Percentiles rank a stretch among this genome's conserved stretches.
Evolutionary conservation across 2,113 vertebrate genomes (phyloP).

Genomic region (Sturnira hondurensis): DNA sequence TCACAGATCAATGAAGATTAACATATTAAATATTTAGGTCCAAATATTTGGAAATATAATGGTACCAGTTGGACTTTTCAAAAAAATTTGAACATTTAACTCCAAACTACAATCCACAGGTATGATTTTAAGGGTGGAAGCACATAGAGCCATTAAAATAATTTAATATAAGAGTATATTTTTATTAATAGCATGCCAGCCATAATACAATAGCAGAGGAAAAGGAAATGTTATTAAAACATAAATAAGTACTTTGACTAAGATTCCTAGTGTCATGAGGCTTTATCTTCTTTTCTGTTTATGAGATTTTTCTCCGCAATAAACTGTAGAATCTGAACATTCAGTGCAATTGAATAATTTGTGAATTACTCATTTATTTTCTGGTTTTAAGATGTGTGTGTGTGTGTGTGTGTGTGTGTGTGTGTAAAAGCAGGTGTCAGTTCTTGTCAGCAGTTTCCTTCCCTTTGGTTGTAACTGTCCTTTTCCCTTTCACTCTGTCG

Average conservation of each 20-base stretch:
- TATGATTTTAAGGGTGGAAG: slow-evolving; percentile 13
- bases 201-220: neutral
- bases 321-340: slow-evolving; percentile 11
- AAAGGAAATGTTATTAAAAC: slow-evolving; percentile 1
- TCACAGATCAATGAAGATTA: slow-evolving; percentile 67
- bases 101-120: slow-evolving; percentile 32
- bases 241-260: neutral
- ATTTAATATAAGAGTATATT: slow-evolving; percentile 6
- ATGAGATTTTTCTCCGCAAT: neutral
- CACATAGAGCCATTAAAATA: neutral
- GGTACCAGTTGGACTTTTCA: slow-evolving; percentile 29
- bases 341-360: neutral
- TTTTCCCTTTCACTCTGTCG: neutral
- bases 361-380: neutral
- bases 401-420: too few relatives aligned
- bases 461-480: neutral
- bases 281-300: neutral
- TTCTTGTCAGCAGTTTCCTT: neutral
- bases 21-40: slow-evolving; percentile 60
- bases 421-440: neutral
- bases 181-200: slow-evolving; percentile 2
- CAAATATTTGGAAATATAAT: slow-evolving; percentile 68
- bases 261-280: neutral
- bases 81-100: slow-evolving; percentile 44
- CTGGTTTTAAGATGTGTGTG: neutral